These are phyloP conservation scores for Musca vetustissima DNA, from an alignment of 1,140 invertebrate species.

Conservation along the genomic window DNA sequence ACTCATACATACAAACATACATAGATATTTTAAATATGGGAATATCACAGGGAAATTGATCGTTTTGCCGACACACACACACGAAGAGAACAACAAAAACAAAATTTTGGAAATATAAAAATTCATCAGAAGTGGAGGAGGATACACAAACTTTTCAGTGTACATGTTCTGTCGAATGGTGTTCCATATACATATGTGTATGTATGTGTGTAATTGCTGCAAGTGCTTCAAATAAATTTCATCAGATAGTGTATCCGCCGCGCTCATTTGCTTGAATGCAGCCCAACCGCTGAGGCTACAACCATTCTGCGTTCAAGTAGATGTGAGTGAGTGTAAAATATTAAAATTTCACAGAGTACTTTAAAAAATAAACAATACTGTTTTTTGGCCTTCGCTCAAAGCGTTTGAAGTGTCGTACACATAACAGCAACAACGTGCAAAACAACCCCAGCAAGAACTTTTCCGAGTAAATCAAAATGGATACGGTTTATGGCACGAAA, in stretches of 20 bases:
- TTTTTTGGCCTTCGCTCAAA: too few relatives aligned
- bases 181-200: too few relatives aligned
- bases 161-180: background rate
- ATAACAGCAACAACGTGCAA: too few relatives aligned
- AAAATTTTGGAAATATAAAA: background rate
- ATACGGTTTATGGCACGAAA: conserved; percentile 53
- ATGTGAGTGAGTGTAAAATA: too few relatives aligned
- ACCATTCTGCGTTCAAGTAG: too few relatives aligned
- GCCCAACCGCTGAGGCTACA: too few relatives aligned
- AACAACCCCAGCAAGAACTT: background rate
- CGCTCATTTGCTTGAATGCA: too few relatives aligned
- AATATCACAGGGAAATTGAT: conserved; percentile 12
- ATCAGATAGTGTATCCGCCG: too few relatives aligned
- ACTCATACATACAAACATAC: background rate
- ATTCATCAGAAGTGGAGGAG: background rate
- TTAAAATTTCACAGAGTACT: too few relatives aligned
- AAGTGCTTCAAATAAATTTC: background rate
- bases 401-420: too few relatives aligned
- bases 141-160: background rate
- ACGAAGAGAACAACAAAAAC: too few relatives aligned
- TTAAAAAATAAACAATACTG: too few relatives aligned
- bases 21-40: conserved; percentile 15
- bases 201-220: background rate
- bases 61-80: background rate
- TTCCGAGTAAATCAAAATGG: conserved; percentile 35